Evolutionary conservation across 2,113 vertebrate species (phyloP).

Genomic region (Eublepharis macularius): DNA sequence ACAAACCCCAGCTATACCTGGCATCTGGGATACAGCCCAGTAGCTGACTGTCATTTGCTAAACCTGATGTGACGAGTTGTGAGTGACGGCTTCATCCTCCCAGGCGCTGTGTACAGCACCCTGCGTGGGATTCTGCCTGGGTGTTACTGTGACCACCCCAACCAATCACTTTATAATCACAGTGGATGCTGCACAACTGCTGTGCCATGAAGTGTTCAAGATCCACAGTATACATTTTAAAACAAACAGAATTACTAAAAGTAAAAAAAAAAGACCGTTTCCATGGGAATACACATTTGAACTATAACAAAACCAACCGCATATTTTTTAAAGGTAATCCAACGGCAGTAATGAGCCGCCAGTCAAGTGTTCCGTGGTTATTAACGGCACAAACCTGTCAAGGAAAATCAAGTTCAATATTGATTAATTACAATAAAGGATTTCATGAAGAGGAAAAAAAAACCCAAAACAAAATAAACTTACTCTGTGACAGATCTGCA

Average conservation of each 20-base stretch:
- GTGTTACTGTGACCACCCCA: too few relatives aligned
- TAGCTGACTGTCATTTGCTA: too few relatives aligned
- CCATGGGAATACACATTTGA: slow-evolving; percentile 46
- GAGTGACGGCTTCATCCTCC: too few relatives aligned
- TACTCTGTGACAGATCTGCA: slow-evolving; percentile 74
- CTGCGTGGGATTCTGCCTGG: background rate
- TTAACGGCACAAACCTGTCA: slow-evolving; percentile 33
- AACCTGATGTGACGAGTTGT: too few relatives aligned
- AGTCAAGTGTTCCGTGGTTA: slow-evolving; percentile 45
- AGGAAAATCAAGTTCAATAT: background rate
- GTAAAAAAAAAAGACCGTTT: slow-evolving; percentile 22
- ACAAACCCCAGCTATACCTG: too few relatives aligned
- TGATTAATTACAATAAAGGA: background rate
- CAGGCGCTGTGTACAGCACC: background rate
- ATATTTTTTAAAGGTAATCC: slow-evolving; percentile 51
- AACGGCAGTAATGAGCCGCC: slow-evolving; percentile 60
- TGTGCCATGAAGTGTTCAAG: background rate
- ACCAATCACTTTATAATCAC: background rate
- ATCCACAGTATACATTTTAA: background rate
- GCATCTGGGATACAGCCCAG: too few relatives aligned
- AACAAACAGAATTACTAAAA: slow-evolving; percentile 15
- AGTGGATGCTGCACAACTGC: background rate
- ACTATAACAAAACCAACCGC: slow-evolving; percentile 48
- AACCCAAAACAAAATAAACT: slow-evolving; percentile 12
- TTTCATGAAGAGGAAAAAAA: background rate